Evolutionary conservation across 2,888 invertebrate species (phyloP), one percentile per base, ranked within the genome.

Genomic region (Rapana venosa): DNA sequence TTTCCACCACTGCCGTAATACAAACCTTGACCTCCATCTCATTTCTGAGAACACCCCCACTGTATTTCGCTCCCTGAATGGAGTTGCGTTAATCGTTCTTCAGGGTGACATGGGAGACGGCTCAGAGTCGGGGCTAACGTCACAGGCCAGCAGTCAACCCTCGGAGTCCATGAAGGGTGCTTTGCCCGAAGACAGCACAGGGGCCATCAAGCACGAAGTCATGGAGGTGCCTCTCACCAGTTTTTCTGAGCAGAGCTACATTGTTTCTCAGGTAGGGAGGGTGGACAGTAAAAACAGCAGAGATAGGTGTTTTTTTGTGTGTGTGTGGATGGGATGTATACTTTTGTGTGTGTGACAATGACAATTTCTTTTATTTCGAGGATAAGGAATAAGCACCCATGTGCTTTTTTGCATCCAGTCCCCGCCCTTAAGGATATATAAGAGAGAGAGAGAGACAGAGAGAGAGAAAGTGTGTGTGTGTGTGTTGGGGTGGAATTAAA

Each of bases 61-160:
- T 66, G 6, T 66, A 13, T 26, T 22, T 26, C 17, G 17, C 20
- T 66, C 17, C 26, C 66, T 66, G 66, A 22, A 1, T 26, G 17
- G 13, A 2, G 66, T 66, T 30, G 13, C 26, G 22, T 83, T 36
- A 26, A 22, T 47, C 35, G 1, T 83, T 83, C 5, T 35, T 58
- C 88, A 83, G 88, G 83, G 35, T 30, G 83, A 36, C 15, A 61
- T 88, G 36, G 88, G n/a, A 83, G 88, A 58, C 8, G 56, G 30
- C 15, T 13, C 70, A 79, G 83, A 88, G 26, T 20, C 81, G 32
- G 66, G n/a, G 35, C 26, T 22, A 0, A 30, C 5, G 30, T 58
- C 81, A 22, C 66, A 66, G 15, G 88, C 61, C n/a, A 8, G 66
- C 32, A 20, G 32, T 47, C 32, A 79, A 11, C 13, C 47, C 26